Base-by-base conservation (phyloP, 2,113 vertebrate species). In the Balaeniceps rex region DNA sequence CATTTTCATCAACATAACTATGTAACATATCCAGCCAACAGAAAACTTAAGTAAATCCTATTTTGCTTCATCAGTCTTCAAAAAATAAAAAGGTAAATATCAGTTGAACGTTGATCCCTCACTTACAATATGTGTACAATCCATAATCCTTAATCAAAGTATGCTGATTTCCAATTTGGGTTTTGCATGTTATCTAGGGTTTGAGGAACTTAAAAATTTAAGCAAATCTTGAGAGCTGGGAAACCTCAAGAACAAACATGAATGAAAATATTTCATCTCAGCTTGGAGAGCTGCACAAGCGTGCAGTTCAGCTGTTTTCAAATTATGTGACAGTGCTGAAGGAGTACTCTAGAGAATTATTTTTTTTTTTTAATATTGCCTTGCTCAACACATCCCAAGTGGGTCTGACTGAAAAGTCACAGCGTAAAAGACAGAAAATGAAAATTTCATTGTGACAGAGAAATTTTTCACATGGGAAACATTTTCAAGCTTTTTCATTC, bases 371-470 rank as follows among this genome's bases (percentile, higher is more conserved):
- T 81, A 95, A 88, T 93, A 93, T 70, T 87, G 74, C 61, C 24
- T 94, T 92, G 36, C 15, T 87, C 60, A 66, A 71, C 63, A 89
- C 12, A 91, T 74, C 76, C 55, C 93, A 90, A 72, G 78, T 22
- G 69, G 8, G 14, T 78, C 42, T 94, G 87, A 72, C 58, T 82
- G 70, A 82, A 84, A 91, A 97, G 65, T 94, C 86, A 91, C 49
- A 92, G 80, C 47, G 82, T 15, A 88, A 60, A 94, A 93, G 75
- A 80, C 24, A 84, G 61, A 92, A 94, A 91, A 97, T 71, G 58
- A 92, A 92, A 93, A 96, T 89, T 95, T 92, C 70, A 51, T 76
- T 94, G 57, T 96, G 88, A 96, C 77, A 95, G 52, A 72, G 68
- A 80, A 80, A 79, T 55, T 84, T 94, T 95, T 92, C 94, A 92